Base-by-base conservation (phyloP, 1,140 invertebrate genomes). In the Macrocentrus cingulum region DNA sequence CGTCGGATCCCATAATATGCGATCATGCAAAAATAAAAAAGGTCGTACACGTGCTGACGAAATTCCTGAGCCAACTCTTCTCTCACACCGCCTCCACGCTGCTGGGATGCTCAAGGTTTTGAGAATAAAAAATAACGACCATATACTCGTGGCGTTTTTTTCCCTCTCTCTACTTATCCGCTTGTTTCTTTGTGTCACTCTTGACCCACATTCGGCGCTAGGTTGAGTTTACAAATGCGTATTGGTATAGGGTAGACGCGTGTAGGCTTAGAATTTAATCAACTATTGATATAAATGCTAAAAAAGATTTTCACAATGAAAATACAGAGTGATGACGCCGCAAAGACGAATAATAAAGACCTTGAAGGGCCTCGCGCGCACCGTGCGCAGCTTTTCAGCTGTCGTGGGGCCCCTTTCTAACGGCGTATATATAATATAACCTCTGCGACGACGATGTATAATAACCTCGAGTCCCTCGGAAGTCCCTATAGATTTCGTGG, bases 21-120 rank as follows among this genome's bases (percentile, higher is more conserved):
- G 42, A 36, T 29, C 39, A 50, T 49, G 50, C 45, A 54, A 60
- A 60, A 60, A 60, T 60, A 64, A 65, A 60, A 59, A 56, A 61
- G 57, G 53, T 54, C 46, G 48, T 63, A 64, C 66, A 63, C 61
- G 65, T 67, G 61, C 41, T n/a, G 23, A 15, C 37, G 32, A 57
- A 52, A 52, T 48, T 25, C 41, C 50, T 32, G 15, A 49, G n/a
- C 8, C 19, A n/a, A 45, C 2, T 29, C 32, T 18, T 19, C 44
- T 53, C 44, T 45, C n/a, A n/a, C n/a, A n/a, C n/a, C n/a, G n/a
- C n/a, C n/a, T n/a, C n/a, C n/a, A n/a, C n/a, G n/a, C n/a, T n/a
- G 37, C 9, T 49, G 49, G 16, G 7, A 23, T 18, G 22, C 56
- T 48, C 53, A 63, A 59, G 58, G 61, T 61, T 56, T 55, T 39